Conservation (phyloP, 2,113 vertebrate genomes). For the Vireo altiloquus region DNA sequence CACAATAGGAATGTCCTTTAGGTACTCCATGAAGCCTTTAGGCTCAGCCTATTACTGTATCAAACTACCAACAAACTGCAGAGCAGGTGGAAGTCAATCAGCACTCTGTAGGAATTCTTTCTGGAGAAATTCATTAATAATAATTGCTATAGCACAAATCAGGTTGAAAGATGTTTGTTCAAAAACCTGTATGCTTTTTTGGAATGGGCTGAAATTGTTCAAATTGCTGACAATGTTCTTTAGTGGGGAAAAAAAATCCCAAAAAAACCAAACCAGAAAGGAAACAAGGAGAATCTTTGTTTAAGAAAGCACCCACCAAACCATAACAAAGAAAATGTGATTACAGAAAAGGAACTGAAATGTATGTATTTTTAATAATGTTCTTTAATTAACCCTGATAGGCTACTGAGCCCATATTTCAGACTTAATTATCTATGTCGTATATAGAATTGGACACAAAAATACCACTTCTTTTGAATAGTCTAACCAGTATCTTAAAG, state of each 20-base stretch:
- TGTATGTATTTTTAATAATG: background rate
- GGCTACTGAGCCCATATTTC: background rate
- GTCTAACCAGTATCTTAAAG: background rate
- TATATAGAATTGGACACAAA: background rate
- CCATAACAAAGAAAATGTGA: background rate
- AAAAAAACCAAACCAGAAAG: background rate
- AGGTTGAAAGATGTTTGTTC: background rate
- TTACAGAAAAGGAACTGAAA: background rate
- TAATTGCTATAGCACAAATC: background rate
- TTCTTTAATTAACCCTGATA: background rate
- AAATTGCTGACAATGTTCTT: background rate
- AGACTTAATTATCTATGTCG: background rate
- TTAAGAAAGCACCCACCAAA: background rate
- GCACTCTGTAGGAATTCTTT: background rate
- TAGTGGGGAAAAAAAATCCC: fast-evolving
- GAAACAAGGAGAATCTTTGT: background rate
- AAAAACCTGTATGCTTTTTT: background rate
- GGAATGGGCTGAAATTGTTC: background rate
- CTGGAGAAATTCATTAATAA: background rate
- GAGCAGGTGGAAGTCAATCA: background rate
- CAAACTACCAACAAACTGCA: background rate
- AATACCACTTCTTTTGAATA: background rate
- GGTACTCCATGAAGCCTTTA: background rate
- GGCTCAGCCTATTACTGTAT: background rate
- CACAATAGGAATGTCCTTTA: background rate